Base-by-base conservation (phyloP, 2,888 invertebrate species). In the Dynastes maya region DNA sequence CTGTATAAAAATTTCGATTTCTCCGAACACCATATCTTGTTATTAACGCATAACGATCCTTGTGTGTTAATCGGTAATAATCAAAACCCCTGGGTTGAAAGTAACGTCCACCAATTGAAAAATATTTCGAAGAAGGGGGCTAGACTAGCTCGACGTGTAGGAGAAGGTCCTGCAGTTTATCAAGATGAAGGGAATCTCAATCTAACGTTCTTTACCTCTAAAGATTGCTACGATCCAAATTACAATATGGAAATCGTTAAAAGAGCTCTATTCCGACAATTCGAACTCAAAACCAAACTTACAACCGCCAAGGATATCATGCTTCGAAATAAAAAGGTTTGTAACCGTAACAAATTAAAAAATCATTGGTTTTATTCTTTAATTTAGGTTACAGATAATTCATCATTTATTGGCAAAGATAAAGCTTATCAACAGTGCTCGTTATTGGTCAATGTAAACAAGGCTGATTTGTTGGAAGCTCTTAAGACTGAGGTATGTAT, bases 371-470 rank as follows among this genome's bases (percentile, higher is more conserved):
- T 45, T 45, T 45, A 45, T 9, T 45, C 2, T 74, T 76, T 76
- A 11, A 27, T 63, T 40, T 71, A 98, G 97, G 92, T 99, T 84
- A 98, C 98, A 84, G 99, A 98, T 83, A 98, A 98, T 71, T 98
- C 99, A 70, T 95, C 98, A 0, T 97, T 97, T 90, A 90, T 98
- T 79, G 97, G 97, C 79, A 92, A 94, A 82, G 92, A 94, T 9
- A 94, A 95, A 86, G 95, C 97, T n/a, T 99, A 99, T 90, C 99
- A 99, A 88, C 99, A 99, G 89, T 98, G 98, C 89, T 99, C 99
- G 2, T 91, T 99, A 82, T 91, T 98, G 87, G 95, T 98, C 80
- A 93, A 96, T 86, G 95, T 95, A 81, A 94, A 97, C 87, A 95
- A 96, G 89, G 88, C 91, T 82, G 91, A 93, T 87, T 91, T 97